These are phyloP conservation scores for Dendroctonus ponderosae DNA, from an alignment of 1,140 invertebrate genomes.

Conservation along the genomic window DNA sequence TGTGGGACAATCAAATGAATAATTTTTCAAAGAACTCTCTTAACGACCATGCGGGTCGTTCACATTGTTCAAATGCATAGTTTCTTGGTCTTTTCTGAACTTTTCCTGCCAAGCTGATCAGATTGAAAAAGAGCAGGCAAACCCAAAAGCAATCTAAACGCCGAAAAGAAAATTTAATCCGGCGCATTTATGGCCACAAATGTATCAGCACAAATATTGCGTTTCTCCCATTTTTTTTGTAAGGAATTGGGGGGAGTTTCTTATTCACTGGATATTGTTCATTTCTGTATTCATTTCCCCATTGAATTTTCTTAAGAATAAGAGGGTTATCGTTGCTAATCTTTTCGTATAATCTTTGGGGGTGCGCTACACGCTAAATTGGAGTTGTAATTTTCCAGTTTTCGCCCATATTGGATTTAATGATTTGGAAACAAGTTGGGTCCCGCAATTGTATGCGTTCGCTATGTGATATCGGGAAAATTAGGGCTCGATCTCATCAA, in stretches of 20 bases:
- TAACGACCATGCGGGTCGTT: no score
- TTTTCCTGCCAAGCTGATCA: no score
- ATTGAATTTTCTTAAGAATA: conserved; percentile 31
- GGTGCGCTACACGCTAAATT: conserved; percentile 19
- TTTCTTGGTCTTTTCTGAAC: no score
- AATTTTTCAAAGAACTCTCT: no score
- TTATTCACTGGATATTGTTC: conserved; percentile 27
- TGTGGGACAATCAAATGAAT: no score
- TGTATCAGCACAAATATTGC: conserved; percentile 1
- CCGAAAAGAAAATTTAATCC: no score
- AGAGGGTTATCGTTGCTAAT: conserved; percentile 27
- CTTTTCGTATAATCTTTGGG: conserved; percentile 25
- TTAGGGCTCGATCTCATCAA: no score
- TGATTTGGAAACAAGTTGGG: conserved; percentile 16
- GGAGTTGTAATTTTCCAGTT: conserved; percentile 28
- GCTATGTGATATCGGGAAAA: conserved; percentile 6
- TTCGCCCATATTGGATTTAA: conserved; percentile 30
- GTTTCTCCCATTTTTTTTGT: background rate
- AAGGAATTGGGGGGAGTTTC: conserved; percentile 15
- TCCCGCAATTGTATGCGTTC: conserved; percentile 6
- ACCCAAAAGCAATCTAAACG: no score
- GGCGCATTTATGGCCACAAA: no score
- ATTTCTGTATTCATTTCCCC: conserved; percentile 24
- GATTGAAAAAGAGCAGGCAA: no score
- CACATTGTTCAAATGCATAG: no score